These are phyloP conservation scores for Pocillopora damicornis DNA, from an alignment of 64 coral and sea anemone genomes.

Conservation along the genomic window DNA sequence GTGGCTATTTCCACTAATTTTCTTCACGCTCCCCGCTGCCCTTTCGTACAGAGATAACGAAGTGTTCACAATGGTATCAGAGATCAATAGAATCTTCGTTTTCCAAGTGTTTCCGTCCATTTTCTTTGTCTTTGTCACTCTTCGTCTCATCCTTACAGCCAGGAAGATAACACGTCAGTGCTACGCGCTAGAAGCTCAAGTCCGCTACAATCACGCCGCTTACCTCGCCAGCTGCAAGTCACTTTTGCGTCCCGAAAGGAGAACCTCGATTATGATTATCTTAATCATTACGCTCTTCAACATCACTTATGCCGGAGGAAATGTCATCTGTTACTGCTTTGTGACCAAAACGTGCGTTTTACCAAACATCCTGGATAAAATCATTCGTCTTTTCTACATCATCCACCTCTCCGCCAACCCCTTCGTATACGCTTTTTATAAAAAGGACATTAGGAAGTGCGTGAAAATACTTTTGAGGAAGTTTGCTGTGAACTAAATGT, in stretches of 20 bases:
- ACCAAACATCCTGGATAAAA: slow-evolving; percentile 4
- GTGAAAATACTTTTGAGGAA: too few relatives aligned
- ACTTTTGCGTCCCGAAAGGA: neutral
- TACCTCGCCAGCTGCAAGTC: neutral
- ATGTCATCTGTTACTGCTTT: slow-evolving; percentile 4
- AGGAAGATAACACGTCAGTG: neutral
- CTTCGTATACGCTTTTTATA: slow-evolving; percentile 63
- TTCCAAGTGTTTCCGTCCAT: slow-evolving; percentile 2
- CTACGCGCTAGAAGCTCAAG: neutral
- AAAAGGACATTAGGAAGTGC: slow-evolving; percentile 60
- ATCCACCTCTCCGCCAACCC: slow-evolving; percentile 68
- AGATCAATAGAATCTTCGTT: neutral
- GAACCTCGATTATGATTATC: neutral
- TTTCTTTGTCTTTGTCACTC: neutral
- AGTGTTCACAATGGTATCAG: neutral
- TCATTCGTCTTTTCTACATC: slow-evolving; percentile 34
- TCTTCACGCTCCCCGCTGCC: neutral
- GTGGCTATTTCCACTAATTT: neutral
- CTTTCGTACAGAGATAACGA: slow-evolving; percentile 2
- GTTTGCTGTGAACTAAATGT: too few relatives aligned
- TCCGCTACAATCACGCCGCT: neutral
- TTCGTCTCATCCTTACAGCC: neutral
- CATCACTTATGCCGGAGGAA: neutral
- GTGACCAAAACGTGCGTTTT: neutral
- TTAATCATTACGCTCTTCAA: neutral